phyloP scores from a whole-genome alignment of 2,888 invertebrate species.

The Ceramica pisi region DNA sequence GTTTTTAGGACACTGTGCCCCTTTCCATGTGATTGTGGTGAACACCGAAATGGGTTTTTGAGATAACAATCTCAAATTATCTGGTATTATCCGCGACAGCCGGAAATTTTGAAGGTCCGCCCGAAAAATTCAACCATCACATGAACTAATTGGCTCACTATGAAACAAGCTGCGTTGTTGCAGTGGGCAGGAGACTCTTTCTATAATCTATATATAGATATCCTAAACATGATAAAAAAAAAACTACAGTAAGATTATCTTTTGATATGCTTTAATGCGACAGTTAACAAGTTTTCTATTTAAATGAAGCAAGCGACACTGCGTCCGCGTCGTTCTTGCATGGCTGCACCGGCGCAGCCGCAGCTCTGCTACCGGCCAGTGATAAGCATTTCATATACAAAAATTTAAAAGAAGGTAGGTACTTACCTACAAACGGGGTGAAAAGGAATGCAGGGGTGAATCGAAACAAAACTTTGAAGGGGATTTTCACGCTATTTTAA shows the following conservation, averaged over 20 bases:
- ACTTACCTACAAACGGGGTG: no score
- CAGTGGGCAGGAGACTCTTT: not conserved
- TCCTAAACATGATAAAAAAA: not conserved
- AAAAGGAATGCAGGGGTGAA: no score
- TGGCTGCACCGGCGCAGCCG: constrained; percentile 14
- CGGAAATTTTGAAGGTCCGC: not conserved
- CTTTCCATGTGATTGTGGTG: not conserved
- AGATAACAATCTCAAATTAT: not conserved
- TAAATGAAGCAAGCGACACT: constrained; percentile 28
- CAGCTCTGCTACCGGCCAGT: not conserved
- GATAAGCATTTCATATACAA: not conserved
- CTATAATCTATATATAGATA: no score
- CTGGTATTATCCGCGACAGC: not conserved
- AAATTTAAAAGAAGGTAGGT: no score
- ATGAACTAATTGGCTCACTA: not conserved
- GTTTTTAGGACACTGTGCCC: not conserved
- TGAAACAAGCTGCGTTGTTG: not conserved
- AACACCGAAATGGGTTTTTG: not conserved
- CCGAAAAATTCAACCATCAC: not conserved
- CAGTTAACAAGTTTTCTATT: constrained; percentile 17
- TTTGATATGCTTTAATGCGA: not conserved
- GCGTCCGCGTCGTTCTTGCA: constrained; percentile 34
- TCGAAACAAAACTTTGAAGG: no score
- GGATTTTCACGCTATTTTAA: no score
- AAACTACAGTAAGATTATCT: not conserved